phyloP scores from a whole-genome alignment of 2,797 vertebrate species.

The Acropternis orthonyx region DNA sequence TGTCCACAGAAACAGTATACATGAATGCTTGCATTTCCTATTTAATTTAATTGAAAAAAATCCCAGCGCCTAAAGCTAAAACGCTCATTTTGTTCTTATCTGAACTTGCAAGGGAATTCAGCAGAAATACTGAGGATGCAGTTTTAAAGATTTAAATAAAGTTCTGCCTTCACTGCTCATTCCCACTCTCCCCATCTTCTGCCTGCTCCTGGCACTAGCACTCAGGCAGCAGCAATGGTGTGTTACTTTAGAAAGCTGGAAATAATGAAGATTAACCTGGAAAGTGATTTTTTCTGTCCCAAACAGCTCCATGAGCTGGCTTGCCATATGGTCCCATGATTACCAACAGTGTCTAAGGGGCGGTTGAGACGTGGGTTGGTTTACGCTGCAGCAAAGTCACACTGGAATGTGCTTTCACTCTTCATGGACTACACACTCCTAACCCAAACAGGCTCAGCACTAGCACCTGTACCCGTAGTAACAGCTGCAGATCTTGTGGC shows the following conservation, averaged over 20 bases:
- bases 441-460: neutral
- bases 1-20: neutral
- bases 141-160: neutral
- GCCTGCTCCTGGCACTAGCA: neutral
- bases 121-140: neutral
- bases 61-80: neutral
- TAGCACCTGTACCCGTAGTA: accelerated
- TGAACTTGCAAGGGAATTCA: neutral
- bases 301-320: neutral
- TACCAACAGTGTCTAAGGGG: neutral
- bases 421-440: neutral
- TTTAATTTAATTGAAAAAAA: neutral
- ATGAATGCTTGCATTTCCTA: neutral
- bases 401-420: neutral
- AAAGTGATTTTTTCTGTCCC: neutral
- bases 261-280: neutral
- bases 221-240: accelerated
- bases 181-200: neutral
- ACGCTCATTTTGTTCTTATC: neutral
- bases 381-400: neutral
- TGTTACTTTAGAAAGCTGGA: neutral
- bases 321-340: neutral
- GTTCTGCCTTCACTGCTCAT: neutral
- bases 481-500: neutral
- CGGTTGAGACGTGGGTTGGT: neutral